Evolutionary conservation across 2,888 invertebrate genomes (phyloP).

Genomic region (Muscina levida): DNA sequence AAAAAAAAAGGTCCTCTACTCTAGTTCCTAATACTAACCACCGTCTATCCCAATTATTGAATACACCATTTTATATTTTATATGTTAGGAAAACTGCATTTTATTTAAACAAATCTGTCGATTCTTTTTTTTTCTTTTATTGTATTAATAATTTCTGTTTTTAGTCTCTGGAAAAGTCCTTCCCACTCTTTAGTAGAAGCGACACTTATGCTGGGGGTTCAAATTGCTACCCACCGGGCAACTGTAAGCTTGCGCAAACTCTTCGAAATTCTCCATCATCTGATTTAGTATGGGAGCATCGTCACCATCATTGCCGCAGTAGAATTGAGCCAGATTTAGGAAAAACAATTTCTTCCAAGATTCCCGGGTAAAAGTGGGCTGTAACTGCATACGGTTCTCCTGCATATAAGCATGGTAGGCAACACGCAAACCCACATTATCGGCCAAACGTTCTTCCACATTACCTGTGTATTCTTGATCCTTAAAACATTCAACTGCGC

Average conservation of each 20-base stretch:
- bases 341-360: conserved; percentile 71
- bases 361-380: neutral
- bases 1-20: too few species aligned
- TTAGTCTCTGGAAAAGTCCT: too few species aligned
- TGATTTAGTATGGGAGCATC: conserved; percentile 72
- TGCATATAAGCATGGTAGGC: conserved; percentile 68
- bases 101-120: too few species aligned
- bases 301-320: conserved; percentile 70
- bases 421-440: conserved; percentile 71
- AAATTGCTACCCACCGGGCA: conserved; percentile 69
- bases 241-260: conserved; percentile 71
- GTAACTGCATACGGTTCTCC: neutral
- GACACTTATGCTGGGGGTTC: conserved; percentile 71
- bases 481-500: conserved; percentile 62
- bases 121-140: too few species aligned
- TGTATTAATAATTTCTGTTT: too few species aligned
- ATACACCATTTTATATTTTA: too few species aligned
- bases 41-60: too few species aligned
- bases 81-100: too few species aligned
- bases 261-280: conserved; percentile 71
- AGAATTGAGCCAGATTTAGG: conserved; percentile 75
- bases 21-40: too few species aligned
- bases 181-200: conserved; percentile 44
- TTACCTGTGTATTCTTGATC: conserved; percentile 61
- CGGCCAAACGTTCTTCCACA: conserved; percentile 72